Conservation (phyloP, 2,113 vertebrate genomes). For the Nycticryphes semicollaris region DNA sequence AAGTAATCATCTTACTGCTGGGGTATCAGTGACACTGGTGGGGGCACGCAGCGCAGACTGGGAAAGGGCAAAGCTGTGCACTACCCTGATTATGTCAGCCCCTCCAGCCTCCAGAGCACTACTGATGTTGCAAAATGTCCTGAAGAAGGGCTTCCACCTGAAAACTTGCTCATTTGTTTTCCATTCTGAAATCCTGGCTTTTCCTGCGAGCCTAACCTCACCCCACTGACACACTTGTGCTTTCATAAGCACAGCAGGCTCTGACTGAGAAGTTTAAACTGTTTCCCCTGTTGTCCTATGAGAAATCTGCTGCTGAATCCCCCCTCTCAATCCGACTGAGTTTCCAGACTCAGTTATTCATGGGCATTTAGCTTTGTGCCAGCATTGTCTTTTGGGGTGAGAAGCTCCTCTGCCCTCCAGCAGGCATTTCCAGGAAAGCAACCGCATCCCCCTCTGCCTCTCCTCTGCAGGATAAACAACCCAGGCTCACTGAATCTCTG, state of each 20-base stretch:
- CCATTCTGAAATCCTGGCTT: background rate
- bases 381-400: constrained; percentile 25
- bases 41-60: accelerated
- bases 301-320: background rate
- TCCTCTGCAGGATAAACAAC: background rate
- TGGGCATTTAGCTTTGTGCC: background rate
- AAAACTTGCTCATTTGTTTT: background rate
- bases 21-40: background rate
- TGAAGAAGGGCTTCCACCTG: background rate
- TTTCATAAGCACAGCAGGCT: background rate
- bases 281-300: background rate
- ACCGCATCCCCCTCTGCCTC: background rate
- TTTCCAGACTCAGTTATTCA: constrained; percentile 3
- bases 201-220: background rate
- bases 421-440: background rate
- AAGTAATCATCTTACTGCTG: background rate
- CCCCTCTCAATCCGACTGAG: background rate
- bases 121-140: background rate
- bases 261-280: background rate
- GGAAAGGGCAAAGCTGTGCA: background rate
- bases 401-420: background rate
- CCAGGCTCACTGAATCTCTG: accelerated
- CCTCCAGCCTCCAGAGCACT: background rate
- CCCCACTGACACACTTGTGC: background rate
- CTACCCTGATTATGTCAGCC: background rate